Conservation (phyloP, 2,113 vertebrate genomes). For the Parus major region DNA sequence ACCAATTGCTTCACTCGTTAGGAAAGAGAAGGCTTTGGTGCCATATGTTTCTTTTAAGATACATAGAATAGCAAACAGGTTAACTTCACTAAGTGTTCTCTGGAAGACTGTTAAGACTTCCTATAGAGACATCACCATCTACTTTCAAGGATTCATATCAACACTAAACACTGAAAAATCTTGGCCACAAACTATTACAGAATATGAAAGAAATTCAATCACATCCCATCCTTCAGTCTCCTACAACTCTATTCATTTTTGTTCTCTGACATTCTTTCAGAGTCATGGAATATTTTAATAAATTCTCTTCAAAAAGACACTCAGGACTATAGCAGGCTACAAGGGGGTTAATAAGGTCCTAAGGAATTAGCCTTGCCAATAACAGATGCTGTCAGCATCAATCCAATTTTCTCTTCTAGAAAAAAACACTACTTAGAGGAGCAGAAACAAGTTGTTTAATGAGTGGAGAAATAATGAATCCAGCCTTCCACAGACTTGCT, state of each 20-base stretch:
- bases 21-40: not conserved
- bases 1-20: not conserved
- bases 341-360: not conserved
- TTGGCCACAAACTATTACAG: not conserved
- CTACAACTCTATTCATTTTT: not conserved
- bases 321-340: not conserved
- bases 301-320: not conserved
- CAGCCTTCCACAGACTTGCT: not conserved
- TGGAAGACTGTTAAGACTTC: not conserved
- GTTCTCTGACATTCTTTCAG: not conserved
- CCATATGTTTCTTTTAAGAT: not conserved
- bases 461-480: not conserved
- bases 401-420: not conserved
- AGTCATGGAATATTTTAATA: not conserved
- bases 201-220: not conserved
- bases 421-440: not conserved
- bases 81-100: not conserved
- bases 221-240: not conserved
- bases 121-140: not conserved
- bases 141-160: not conserved
- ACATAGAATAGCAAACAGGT: not conserved
- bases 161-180: not conserved
- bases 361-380: slow-evolving; percentile 8
- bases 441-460: slow-evolving; percentile 1
- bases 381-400: slow-evolving; percentile 1